Conservation (phyloP, 2,888 invertebrate species). For the Dicyrtomina minuta region DNA sequence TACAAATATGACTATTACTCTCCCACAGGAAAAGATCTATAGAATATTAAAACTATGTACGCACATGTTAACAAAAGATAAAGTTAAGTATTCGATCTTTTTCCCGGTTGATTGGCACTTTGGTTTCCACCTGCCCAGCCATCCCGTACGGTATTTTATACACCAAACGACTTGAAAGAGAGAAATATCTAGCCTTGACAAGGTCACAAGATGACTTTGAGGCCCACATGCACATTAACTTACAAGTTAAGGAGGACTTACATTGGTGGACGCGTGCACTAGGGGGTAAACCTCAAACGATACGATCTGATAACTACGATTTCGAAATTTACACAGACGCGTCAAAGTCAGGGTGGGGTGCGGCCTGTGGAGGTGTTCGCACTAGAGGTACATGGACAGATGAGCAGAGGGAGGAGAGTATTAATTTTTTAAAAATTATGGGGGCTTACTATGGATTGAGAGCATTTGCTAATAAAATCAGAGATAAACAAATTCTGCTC, state of each 20-base stretch:
- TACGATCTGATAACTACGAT: not conserved
- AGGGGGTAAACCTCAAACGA: too few species aligned
- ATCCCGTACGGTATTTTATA: not conserved
- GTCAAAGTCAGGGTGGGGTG: conserved; percentile 31
- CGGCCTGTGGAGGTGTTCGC: conserved; percentile 2
- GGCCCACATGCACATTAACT: too few species aligned
- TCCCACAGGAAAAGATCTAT: not conserved
- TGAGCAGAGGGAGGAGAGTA: not conserved
- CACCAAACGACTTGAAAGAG: not conserved
- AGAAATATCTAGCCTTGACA: not conserved
- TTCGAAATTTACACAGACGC: conserved; percentile 30
- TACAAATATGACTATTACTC: not conserved
- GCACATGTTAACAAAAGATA: not conserved
- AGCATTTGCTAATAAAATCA: not conserved
- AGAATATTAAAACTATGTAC: not conserved
- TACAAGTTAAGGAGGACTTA: too few species aligned
- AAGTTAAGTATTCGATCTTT: not conserved
- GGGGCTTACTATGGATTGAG: conserved; percentile 22
- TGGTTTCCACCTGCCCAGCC: not conserved
- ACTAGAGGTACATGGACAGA: conserved; percentile 14
- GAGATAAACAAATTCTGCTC: not conserved
- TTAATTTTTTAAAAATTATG: conserved; percentile 26
- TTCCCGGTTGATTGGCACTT: not conserved
- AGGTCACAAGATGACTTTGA: too few species aligned
- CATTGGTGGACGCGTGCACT: too few species aligned